These are phyloP conservation scores for Drosophila navojoa DNA, from an alignment of 1,140 invertebrate genomes.

Conservation along the genomic window DNA sequence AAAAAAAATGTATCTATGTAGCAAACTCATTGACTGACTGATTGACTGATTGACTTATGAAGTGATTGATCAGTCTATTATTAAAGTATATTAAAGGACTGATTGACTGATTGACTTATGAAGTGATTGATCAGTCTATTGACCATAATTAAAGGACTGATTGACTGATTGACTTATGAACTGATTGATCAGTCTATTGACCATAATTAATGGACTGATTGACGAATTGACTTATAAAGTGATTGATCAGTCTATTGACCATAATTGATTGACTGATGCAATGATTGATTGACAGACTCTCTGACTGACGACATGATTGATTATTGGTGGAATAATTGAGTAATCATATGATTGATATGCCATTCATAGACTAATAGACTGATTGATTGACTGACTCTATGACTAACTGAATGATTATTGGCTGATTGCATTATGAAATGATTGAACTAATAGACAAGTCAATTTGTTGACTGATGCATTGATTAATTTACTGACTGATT, in stretches of 20 bases:
- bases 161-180: neutral
- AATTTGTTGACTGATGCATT: neutral
- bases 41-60: no score
- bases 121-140: no score
- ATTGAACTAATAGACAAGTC: neutral
- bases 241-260: no score
- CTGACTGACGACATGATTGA: neutral
- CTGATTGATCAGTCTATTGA: neutral
- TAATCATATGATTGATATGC: neutral
- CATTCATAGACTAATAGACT: no score
- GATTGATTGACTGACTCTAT: neutral
- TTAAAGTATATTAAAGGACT: no score
- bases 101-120: no score
- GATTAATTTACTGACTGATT: neutral
- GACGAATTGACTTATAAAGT: neutral
- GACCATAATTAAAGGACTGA: no score
- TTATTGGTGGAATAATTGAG: neutral
- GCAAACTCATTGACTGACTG: no score
- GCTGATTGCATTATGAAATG: neutral
- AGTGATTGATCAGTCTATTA: no score
- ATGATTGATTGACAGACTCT: neutral
- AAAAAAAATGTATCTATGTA: no score
- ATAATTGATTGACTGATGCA: neutral
- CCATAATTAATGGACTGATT: no score
- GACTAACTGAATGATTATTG: neutral